These are phyloP conservation scores for Coluber constrictor DNA, from an alignment of 2,797 vertebrate genomes.

Conservation along the genomic window DNA sequence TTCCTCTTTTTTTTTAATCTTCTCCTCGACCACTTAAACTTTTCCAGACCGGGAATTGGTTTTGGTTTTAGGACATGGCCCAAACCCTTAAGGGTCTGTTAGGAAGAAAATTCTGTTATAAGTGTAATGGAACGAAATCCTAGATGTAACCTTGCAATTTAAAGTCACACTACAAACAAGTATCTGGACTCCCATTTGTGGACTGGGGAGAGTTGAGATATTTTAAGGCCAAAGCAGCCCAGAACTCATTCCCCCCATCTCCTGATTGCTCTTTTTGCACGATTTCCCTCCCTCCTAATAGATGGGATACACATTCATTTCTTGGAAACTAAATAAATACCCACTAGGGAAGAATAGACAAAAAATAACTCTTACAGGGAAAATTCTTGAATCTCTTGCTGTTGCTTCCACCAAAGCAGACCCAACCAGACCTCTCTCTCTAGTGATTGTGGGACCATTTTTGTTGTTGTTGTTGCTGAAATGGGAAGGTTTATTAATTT, in stretches of 20 bases:
- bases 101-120: neutral
- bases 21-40: neutral
- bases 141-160: no score
- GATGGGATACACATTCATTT: neutral
- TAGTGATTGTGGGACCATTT: neutral
- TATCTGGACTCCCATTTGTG: neutral
- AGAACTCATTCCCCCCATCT: neutral
- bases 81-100: neutral
- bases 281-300: neutral
- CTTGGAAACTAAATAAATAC: neutral
- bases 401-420: neutral
- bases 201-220: neutral
- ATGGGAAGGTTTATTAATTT: neutral
- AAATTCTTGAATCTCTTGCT: neutral
- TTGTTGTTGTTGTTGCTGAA: neutral
- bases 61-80: no score
- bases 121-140: neutral
- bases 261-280: neutral
- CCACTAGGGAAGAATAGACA: neutral
- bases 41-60: no score
- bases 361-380: neutral
- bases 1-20: neutral
- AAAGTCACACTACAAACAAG: neutral
- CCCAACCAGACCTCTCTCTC: neutral
- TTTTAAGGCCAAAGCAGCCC: neutral